Evolutionary conservation across 2,113 vertebrate species (phyloP).

Genomic region (Calyptommatus sinebrachiatus): DNA sequence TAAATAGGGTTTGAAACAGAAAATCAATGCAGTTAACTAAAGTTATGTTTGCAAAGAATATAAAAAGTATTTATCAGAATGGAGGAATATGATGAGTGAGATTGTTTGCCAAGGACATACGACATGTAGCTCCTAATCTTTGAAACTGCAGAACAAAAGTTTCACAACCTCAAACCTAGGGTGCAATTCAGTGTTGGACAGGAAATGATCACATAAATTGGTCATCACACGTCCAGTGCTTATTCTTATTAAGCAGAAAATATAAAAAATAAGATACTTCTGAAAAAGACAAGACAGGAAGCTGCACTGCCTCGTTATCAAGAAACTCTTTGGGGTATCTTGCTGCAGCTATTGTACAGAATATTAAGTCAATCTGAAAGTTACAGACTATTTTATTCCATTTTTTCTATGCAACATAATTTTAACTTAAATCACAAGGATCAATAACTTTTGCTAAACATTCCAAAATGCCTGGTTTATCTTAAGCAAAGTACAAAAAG

Average conservation of each 20-base stretch:
- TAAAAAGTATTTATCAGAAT: no score
- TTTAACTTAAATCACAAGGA: neutral
- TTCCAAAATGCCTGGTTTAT: no score
- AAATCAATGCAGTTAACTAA: constrained; percentile 13
- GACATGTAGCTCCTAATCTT: neutral
- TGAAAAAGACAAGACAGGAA: neutral
- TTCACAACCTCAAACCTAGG: no score
- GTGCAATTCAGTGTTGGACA: no score
- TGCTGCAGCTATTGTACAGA: neutral
- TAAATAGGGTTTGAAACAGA: constrained; percentile 14
- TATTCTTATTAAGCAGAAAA: no score
- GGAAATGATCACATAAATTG: no score
- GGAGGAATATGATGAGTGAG: no score
- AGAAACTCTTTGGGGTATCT: no score
- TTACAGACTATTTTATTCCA: constrained; percentile 7
- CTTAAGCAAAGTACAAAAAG: no score
- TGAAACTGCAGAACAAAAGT: no score
- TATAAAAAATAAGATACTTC: no score
- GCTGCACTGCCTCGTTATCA: neutral
- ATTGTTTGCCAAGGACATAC: neutral
- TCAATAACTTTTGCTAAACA: neutral
- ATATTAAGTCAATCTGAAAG: constrained; percentile 7
- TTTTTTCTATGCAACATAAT: neutral
- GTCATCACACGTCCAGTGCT: no score
- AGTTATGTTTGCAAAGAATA: constrained; percentile 6